Evolutionary conservation across 30 jellyfish, hydroid and myxozoan genomes (phyloP), one percentile per base, ranked within the genome.

Genomic region (Aurelia sp.): DNA sequence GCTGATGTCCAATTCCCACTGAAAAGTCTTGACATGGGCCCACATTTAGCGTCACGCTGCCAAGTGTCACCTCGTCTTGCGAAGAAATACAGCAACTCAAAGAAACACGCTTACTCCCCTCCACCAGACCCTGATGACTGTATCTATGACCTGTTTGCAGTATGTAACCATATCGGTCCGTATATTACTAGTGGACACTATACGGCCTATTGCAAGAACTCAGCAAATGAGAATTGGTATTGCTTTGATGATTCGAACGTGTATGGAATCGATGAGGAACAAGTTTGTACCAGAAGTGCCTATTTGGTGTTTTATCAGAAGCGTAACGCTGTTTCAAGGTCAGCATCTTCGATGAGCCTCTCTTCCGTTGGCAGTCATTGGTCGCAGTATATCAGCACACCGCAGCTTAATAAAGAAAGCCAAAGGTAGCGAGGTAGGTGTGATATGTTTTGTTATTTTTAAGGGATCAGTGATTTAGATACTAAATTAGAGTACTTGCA

Each of bases 91-190:
- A 44, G 79, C 74, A 55, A 23, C 27, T 79, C 86, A 22, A 71
- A 64, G 80, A 71, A 70, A 18, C 90, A 78, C 48, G 73, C 41
- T 1, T 67, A 71, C 67, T 52, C 90, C 27, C 87, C 89, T 51
- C 94, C 94, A 4, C 97, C 86, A 19, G 85, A 66, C 31, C 64
- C 63, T 15, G 93, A 65, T 18, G 96, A 91, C 52, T 84, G 96
- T 53, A 53, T 91, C 20, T 91, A 91, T 55, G 97, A 91, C 64
- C 62, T 91, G 40, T 74, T 83, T 41, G 96, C 96, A 9, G 97
- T 85, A 27, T 91, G 97, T 65, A 84, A 91, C 71, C 97, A 91
- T 62, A 79, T 84, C 22, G 97, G 97, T 17, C 93, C 97, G 4
- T 66, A 84, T 33, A 74, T 91, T n/a, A 91, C 93, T 4, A 76